These are phyloP conservation scores for Chitala chitala DNA, from an alignment of 2,113 vertebrate genomes.

Conservation along the genomic window DNA sequence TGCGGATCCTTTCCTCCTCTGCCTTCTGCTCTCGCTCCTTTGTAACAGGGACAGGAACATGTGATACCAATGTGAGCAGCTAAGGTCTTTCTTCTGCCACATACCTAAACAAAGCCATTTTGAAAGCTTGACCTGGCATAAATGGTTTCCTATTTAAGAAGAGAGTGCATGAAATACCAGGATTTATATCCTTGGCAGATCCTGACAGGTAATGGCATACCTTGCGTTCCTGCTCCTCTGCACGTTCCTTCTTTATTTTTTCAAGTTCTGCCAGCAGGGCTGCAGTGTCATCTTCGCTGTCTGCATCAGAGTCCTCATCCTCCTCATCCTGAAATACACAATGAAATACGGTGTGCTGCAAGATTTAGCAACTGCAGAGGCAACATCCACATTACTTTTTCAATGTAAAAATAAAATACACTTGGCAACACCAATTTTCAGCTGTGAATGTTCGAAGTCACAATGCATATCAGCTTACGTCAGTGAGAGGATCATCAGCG, in stretches of 20 bases:
- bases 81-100: too few relatives aligned
- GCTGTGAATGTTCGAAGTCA: background rate
- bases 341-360: background rate
- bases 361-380: background rate
- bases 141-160: background rate
- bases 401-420: background rate
- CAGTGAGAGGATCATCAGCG: slow-evolving; percentile 92
- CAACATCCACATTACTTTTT: background rate
- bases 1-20: slow-evolving; percentile 92
- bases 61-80: background rate
- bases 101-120: background rate
- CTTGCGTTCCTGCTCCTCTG: slow-evolving; percentile 92
- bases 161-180: background rate
- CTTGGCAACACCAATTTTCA: too few relatives aligned
- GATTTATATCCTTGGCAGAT: too few relatives aligned
- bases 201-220: slow-evolving; percentile 50
- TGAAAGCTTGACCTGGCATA: too few relatives aligned
- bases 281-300: slow-evolving; percentile 90
- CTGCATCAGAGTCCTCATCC: slow-evolving; percentile 81
- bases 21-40: slow-evolving; percentile 95
- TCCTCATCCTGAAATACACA: slow-evolving; percentile 62
- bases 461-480: slow-evolving; percentile 66
- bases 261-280: slow-evolving; percentile 92
- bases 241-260: slow-evolving; percentile 95
- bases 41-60: slow-evolving; percentile 26